Evolutionary conservation across 2,113 vertebrate genomes (phyloP).

Genomic region (Colius striatus): DNA sequence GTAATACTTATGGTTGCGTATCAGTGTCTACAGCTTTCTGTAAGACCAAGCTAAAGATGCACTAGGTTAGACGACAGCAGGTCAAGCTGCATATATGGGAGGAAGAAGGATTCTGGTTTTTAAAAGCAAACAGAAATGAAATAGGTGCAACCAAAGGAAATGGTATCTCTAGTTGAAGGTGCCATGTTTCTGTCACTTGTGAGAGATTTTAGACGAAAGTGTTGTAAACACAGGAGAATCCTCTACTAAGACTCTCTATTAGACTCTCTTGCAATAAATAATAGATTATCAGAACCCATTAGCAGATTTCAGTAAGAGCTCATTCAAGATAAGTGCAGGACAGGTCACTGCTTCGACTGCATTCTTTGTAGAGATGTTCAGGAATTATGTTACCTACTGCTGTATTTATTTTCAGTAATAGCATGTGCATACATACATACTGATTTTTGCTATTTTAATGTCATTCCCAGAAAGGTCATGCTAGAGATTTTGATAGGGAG

Average conservation of each 20-base stretch:
- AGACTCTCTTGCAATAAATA: constrained; percentile 72
- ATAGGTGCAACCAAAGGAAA: background rate
- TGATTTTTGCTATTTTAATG: constrained; percentile 25
- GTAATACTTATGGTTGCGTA: background rate
- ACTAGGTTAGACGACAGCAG: background rate
- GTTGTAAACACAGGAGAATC: constrained; percentile 49
- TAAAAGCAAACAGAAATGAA: background rate
- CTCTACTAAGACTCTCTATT: constrained; percentile 42
- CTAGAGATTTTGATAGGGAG: background rate
- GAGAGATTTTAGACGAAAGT: constrained; percentile 13
- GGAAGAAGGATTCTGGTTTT: background rate
- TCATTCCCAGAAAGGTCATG: constrained; percentile 32
- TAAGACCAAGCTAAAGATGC: background rate
- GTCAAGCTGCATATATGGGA: background rate
- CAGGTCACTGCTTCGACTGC: constrained; percentile 52
- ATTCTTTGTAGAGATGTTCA: constrained; percentile 41
- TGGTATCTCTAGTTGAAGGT: background rate
- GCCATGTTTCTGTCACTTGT: constrained; percentile 18
- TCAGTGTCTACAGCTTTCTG: background rate
- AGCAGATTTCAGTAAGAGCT: constrained; percentile 68
- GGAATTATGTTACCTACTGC: constrained; percentile 26
- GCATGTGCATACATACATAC: background rate
- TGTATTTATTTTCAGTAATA: constrained; percentile 38
- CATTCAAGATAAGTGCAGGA: constrained; percentile 53
- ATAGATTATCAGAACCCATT: constrained; percentile 75